A percentile compares a stretch with the other conserved stretches of the same genome.
Conservation (phyloP, 2,113 vertebrate genomes). For the Semicossyphus pulcher region DNA sequence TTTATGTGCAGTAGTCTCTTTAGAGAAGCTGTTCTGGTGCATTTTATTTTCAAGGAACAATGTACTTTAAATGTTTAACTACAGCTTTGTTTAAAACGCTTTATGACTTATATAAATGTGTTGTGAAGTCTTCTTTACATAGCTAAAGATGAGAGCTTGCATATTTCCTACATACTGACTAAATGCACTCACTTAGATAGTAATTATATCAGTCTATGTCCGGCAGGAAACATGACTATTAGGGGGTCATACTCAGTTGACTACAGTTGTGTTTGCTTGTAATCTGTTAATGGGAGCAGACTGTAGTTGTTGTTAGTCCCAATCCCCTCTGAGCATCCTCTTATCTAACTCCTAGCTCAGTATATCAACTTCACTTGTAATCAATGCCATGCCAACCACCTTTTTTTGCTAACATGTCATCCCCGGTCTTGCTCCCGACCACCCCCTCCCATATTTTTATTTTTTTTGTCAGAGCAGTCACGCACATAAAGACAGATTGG, state of each 20-base stretch:
- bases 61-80: too few species aligned
- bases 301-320: too few species aligned
- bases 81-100: neutral
- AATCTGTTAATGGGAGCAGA: neutral
- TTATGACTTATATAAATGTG: neutral
- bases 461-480: conserved; percentile 22
- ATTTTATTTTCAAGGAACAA: too few species aligned
- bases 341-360: neutral
- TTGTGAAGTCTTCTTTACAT: neutral
- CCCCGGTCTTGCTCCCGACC: neutral
- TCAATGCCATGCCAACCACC: conserved; percentile 54
- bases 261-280: neutral
- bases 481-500: conserved; percentile 29
- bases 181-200: too few species aligned
- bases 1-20: neutral
- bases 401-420: conserved; percentile 22
- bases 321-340: too few species aligned
- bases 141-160: neutral
- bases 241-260: neutral
- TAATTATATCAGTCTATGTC: too few species aligned
- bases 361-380: conserved; percentile 34
- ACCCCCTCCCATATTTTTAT: neutral
- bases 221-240: neutral
- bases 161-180: neutral
- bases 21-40: neutral